Evolutionary conservation across 2,113 vertebrate species (phyloP).

Genomic region (Lanius ludovicianus): DNA sequence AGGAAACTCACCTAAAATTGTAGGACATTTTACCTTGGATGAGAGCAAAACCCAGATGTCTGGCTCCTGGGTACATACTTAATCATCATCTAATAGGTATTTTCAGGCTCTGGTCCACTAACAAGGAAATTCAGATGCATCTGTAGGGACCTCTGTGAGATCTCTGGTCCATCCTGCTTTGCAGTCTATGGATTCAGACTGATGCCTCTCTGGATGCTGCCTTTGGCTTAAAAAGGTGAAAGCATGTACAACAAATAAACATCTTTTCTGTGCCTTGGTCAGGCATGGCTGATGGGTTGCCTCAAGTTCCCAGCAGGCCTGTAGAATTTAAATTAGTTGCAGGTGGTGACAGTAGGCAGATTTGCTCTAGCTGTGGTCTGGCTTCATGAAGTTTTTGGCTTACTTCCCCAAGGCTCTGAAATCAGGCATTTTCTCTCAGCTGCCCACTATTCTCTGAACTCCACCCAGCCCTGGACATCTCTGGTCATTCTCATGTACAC

Average conservation of each 20-base stretch:
- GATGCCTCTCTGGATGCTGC: neutral
- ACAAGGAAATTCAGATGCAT: neutral
- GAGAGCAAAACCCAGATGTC: neutral
- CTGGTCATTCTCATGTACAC: neutral
- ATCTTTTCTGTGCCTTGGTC: neutral
- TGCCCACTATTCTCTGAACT: neutral
- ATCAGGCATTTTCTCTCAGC: neutral
- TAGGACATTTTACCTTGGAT: neutral
- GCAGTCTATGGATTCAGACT: neutral
- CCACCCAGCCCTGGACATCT: neutral
- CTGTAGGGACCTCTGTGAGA: neutral
- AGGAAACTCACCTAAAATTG: neutral
- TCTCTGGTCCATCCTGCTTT: neutral
- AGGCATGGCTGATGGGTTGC: neutral
- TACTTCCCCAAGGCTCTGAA: neutral
- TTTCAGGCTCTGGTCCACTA: neutral
- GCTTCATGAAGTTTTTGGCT: neutral
- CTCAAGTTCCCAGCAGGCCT: constrained; percentile 2
- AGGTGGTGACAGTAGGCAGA: neutral
- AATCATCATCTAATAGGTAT: neutral
- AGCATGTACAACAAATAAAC: neutral
- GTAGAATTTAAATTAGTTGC: constrained; percentile 22
- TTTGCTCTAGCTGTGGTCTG: neutral
- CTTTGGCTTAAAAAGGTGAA: neutral
- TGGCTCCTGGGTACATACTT: neutral